Percentiles rank a stretch among this genome's conserved stretches.
phyloP scores from a whole-genome alignment of 2,888 invertebrate species.

The Agrypnus murinus region DNA sequence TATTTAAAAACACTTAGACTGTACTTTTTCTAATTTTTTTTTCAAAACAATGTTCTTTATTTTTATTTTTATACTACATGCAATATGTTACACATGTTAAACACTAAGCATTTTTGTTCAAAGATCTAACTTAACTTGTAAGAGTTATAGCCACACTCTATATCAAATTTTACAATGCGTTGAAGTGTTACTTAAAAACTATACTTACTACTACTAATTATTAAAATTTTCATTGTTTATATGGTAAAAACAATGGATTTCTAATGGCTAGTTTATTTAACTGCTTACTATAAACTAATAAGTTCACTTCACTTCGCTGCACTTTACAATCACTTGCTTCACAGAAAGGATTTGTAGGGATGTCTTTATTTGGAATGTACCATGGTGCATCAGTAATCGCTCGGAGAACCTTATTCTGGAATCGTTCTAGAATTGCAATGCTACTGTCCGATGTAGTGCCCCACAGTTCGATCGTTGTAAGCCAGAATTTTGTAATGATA shows the following conservation, averaged over 20 bases:
- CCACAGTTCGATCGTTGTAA: neutral
- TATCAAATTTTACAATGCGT: too few species aligned
- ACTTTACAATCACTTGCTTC: conserved; percentile 12
- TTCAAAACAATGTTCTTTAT: too few species aligned
- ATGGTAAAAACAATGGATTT: conserved; percentile 69
- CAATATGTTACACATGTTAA: too few species aligned
- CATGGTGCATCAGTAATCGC: neutral
- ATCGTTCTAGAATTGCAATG: neutral
- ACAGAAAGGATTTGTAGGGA: neutral
- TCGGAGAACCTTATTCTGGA: conserved; percentile 11
- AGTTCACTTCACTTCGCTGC: neutral
- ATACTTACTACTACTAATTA: too few species aligned
- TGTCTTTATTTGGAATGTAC: neutral
- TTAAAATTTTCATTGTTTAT: conserved; percentile 94
- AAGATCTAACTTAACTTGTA: too few species aligned
- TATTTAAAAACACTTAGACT: too few species aligned
- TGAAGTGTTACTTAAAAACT: too few species aligned
- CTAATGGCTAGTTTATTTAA: conserved; percentile 9
- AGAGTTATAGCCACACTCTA: too few species aligned
- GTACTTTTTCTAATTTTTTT: too few species aligned
- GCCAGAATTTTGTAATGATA: too few species aligned
- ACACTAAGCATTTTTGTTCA: too few species aligned
- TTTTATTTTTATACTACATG: too few species aligned
- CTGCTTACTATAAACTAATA: neutral
- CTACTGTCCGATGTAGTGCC: neutral